Base-by-base conservation (phyloP, 2,888 invertebrate genomes). In the Coenonympha arcania region DNA sequence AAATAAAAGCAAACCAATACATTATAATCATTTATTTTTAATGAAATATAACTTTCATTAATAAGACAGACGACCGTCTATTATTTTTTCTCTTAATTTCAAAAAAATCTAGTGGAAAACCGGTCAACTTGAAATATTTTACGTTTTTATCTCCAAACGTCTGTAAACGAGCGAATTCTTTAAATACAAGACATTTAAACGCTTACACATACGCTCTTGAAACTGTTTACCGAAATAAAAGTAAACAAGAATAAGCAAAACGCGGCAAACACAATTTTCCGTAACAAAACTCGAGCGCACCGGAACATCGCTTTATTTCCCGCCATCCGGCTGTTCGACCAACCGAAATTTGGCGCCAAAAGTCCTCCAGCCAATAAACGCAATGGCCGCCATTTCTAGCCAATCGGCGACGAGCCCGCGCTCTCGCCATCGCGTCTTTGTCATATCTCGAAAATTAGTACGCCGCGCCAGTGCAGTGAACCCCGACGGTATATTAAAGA, bases 341-440 rank as follows among this genome's bases (percentile, higher is more conserved):
- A 86, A 86, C 86, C 86, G 84, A 86, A 86, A 82, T 77, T 86
- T 86, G 76, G 76, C 86, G 86, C 86, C 83, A 75, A 78, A 83
- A 83, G 72, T 65, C 61, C 59, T 48, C 50, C 56, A 65, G 60
- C 86, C 86, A 85, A 86, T 84, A 56, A 67, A 51, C 69, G 60
- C 59, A 68, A 61, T 72, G 79, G 79, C 85, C 85, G 86, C 86
- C 84, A 73, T 82, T 86, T 85, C 81, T 63, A 58, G 74, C 86
- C 85, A 86, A 86, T 81, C 60, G 71, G 63, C 66, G 65, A 24
- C 62, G 66, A 84, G 72, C 85, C 83, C 86, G 86, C 86, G 85
- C 83, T 85, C 82, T 79, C 75, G 79, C 80, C 79, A 80, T 69
- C 76, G 86, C 84, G 82, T 85, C 86, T 76, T 79, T 79, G 79